These are phyloP conservation scores for Limanda limanda DNA, from an alignment of 2,113 vertebrate species.

Conservation along the genomic window DNA sequence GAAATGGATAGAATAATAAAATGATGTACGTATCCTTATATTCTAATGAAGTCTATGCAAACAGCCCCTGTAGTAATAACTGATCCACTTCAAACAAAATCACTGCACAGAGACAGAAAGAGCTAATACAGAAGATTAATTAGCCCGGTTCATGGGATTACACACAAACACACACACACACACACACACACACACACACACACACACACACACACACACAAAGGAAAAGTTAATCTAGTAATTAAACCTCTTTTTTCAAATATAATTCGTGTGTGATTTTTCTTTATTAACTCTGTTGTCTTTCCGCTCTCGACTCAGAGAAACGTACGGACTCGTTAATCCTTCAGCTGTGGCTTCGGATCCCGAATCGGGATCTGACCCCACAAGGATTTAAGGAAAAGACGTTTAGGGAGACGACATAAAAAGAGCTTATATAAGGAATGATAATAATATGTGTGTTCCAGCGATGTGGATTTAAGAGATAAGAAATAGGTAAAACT, in stretches of 20 bases:
- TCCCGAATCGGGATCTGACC: too few species aligned
- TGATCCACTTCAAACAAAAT: constrained; percentile 68
- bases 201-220: constrained; percentile 1
- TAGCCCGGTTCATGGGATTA: constrained; percentile 43
- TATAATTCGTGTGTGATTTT: constrained; percentile 20
- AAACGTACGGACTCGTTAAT: too few species aligned
- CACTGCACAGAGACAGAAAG: constrained; percentile 51
- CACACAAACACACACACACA: constrained; percentile 31
- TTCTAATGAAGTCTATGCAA: constrained; percentile 53
- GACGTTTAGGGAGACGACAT: too few species aligned
- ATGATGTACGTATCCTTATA: constrained; percentile 24
- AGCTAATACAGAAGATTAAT: constrained; percentile 42
- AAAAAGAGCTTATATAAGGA: too few species aligned
- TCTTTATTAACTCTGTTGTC: background rate
- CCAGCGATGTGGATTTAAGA: background rate
- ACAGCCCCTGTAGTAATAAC: constrained; percentile 51
- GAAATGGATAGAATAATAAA: background rate
- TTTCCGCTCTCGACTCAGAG: too few species aligned
- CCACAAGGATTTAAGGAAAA: too few species aligned
- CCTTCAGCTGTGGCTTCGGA: too few species aligned
- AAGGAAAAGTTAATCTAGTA: constrained; percentile 29
- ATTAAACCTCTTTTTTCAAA: constrained; percentile 30
- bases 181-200: too few species aligned
- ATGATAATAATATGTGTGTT: too few species aligned
- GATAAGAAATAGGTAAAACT: too few species aligned